Conservation (phyloP, 2,797 vertebrate species). For the Holocentrus rufus region DNA sequence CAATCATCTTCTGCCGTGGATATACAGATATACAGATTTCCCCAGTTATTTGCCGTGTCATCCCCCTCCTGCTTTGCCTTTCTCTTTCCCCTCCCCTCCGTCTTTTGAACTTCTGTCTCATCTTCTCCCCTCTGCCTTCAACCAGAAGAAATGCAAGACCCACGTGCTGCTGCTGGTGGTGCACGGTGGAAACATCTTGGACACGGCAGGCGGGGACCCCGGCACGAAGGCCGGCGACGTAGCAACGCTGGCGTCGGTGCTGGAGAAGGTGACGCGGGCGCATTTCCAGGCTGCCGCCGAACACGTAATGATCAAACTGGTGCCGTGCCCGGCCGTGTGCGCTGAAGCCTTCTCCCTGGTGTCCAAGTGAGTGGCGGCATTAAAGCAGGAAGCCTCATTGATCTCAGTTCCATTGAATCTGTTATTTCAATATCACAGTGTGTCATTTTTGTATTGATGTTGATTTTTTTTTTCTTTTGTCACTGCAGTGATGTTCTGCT, state of each 20-base stretch:
- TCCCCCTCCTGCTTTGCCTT: background rate
- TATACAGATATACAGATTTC: background rate
- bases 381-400: background rate
- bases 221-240: conserved; percentile 89
- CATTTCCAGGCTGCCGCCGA: conserved; percentile 92
- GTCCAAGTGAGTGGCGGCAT: conserved; percentile 88
- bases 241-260: conserved; percentile 88
- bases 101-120: conserved; percentile 1
- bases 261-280: conserved; percentile 91
- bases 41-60: conserved; percentile 1
- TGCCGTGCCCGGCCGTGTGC: conserved; percentile 94
- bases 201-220: conserved; percentile 87
- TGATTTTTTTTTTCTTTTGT: conserved; percentile 2
- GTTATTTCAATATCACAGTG: conserved; percentile 7
- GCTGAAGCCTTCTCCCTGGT: conserved; percentile 95
- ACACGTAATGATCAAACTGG: conserved; percentile 91
- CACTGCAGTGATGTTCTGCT: background rate
- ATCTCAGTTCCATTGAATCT: background rate
- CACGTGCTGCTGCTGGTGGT: conserved; percentile 93
- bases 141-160: conserved; percentile 87
- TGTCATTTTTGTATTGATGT: background rate
- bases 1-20: conserved; percentile 2
- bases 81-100: background rate
- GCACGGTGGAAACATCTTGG: conserved; percentile 95
- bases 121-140: background rate